These are phyloP conservation scores for Orthosia incerta DNA, from an alignment of 2,888 invertebrate genomes.

Conservation along the genomic window DNA sequence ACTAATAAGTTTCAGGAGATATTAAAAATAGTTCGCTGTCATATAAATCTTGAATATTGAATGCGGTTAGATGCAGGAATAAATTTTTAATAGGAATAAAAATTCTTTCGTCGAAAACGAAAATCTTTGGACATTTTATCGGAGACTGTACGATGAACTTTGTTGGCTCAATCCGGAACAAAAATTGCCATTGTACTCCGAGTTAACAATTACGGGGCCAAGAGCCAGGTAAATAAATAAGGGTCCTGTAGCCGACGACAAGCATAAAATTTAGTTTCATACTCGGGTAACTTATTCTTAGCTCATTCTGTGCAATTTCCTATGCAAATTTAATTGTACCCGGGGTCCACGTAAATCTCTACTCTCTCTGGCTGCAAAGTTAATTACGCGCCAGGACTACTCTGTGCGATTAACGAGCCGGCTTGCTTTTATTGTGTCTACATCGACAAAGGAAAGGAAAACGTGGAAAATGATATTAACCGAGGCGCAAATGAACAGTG, in stretches of 20 bases:
- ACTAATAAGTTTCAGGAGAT: conserved; percentile 54
- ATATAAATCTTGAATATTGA: conserved; percentile 49
- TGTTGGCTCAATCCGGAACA: conserved; percentile 5
- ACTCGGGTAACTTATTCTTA: conserved; percentile 87
- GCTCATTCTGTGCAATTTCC: conserved; percentile 89
- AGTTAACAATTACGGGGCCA: conserved; percentile 54
- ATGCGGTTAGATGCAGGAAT: conserved; percentile 10
- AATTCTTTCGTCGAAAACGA: background rate
- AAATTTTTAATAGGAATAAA: conserved; percentile 4
- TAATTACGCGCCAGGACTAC: conserved; percentile 87
- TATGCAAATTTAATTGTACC: conserved; percentile 91
- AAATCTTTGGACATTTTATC: background rate
- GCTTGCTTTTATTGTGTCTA: conserved; percentile 88
- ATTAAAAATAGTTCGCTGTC: conserved; percentile 47
- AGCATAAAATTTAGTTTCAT: conserved; percentile 85
- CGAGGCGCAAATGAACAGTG: conserved; percentile 68
- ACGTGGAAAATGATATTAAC: conserved; percentile 80
- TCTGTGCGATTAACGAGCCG: conserved; percentile 86
- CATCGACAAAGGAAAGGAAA: conserved; percentile 82
- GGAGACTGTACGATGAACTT: background rate
- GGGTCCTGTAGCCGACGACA: conserved; percentile 69
- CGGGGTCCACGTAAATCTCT: conserved; percentile 89
- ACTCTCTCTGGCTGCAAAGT: conserved; percentile 86
- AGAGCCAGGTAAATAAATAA: conserved; percentile 67
- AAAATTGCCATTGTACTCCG: background rate